A percentile compares a stretch with the other conserved stretches of the same genome.
Evolutionary conservation across 2,797 vertebrate species (phyloP).

Genomic region (Semotilus atromaculatus): DNA sequence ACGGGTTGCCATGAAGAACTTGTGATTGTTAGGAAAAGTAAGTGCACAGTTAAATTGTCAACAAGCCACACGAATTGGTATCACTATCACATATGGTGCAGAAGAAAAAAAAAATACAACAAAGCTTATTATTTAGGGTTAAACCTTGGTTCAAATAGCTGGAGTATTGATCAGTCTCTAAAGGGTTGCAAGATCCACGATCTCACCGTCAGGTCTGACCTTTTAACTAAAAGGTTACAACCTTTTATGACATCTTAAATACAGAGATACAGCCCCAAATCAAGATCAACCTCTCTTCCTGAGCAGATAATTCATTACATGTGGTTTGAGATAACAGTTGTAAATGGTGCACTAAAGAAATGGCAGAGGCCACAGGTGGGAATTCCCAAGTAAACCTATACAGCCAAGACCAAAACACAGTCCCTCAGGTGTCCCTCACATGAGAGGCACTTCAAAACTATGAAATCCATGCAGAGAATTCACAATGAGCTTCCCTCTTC

Average conservation of each 20-base stretch:
- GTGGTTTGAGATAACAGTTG: constrained; percentile 7
- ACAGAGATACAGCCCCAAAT: not conserved
- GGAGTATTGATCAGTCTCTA: not conserved
- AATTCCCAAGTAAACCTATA: constrained; percentile 24
- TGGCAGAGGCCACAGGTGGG: constrained; percentile 34
- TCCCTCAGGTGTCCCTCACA: constrained; percentile 37
- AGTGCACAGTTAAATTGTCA: not conserved
- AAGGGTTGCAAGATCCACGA: not conserved
- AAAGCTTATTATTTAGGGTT: not conserved
- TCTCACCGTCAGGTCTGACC: constrained; percentile 2
- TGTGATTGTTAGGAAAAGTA: not conserved
- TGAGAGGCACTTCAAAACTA: constrained; percentile 43
- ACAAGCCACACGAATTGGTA: not conserved
- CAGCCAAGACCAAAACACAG: constrained; percentile 39
- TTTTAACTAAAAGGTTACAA: constrained; percentile 25
- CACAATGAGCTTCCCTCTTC: constrained; percentile 50
- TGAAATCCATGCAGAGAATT: constrained; percentile 45
- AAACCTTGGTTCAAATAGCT: not conserved
- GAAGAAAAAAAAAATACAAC: too few relatives aligned
- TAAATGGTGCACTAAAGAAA: constrained; percentile 16
- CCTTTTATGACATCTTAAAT: not conserved
- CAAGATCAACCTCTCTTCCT: constrained; percentile 6
- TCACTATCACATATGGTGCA: not conserved
- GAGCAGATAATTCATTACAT: constrained; percentile 13
- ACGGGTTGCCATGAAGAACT: too few relatives aligned